Evolutionary conservation across 2,888 invertebrate species (phyloP).

Genomic region (Erebia palarica): DNA sequence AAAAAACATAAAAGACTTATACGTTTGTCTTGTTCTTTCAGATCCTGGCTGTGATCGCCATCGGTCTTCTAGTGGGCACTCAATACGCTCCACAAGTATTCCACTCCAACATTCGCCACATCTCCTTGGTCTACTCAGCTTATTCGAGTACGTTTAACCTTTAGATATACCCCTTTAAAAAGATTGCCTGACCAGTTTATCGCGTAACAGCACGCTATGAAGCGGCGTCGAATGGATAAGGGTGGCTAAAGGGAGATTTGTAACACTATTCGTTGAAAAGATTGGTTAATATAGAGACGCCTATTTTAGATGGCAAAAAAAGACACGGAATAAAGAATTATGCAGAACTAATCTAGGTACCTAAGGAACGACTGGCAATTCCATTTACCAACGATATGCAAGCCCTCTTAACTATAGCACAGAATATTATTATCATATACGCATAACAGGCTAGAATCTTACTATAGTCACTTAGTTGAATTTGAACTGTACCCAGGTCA

Average conservation of each 20-base stretch:
- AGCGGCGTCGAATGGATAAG: background rate
- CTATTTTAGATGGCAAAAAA: no score
- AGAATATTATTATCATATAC: no score
- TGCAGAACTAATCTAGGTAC: no score
- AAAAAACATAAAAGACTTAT: no score
- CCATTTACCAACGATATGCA: no score
- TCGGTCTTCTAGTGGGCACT: conserved; percentile 85
- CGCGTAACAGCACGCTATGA: background rate
- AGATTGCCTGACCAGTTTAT: background rate
- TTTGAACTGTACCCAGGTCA: no score
- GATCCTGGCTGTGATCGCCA: conserved; percentile 83
- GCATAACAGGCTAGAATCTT: no score
- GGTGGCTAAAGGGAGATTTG: background rate
- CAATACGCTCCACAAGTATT: conserved; percentile 80
- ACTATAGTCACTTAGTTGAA: no score
- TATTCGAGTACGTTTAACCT: conserved; percentile 75
- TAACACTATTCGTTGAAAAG: background rate
- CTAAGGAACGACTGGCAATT: no score
- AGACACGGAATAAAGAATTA: no score
- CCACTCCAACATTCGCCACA: conserved; percentile 79
- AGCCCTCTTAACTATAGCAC: no score
- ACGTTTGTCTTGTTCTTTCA: conserved; percentile 50
- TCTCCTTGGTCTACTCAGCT: conserved; percentile 86
- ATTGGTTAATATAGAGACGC: background rate
- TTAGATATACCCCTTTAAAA: conserved; percentile 1